These are phyloP conservation scores for Stercorarius parasiticus DNA, from an alignment of 2,113 vertebrate species.

Conservation along the genomic window DNA sequence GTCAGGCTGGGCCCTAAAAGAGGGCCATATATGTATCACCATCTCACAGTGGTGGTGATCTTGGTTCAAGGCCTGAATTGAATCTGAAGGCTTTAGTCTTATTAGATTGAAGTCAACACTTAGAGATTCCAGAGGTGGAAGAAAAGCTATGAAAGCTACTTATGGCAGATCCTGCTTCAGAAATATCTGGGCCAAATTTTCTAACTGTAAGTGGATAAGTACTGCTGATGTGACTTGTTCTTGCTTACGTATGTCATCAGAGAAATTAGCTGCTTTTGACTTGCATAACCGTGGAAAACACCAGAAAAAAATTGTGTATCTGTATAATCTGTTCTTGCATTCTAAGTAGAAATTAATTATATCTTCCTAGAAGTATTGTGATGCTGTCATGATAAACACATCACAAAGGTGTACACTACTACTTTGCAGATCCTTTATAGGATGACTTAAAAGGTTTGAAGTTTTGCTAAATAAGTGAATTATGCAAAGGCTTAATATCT, in stretches of 20 bases:
- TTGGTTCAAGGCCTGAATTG: not conserved
- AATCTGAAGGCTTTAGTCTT: not conserved
- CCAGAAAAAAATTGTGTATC: rapidly evolving
- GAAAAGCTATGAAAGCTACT: not conserved
- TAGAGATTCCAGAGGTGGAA: not conserved
- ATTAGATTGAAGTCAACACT: not conserved
- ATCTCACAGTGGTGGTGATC: not conserved
- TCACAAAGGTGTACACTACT: not conserved
- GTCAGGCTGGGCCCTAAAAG: not conserved
- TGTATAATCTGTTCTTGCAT: not conserved
- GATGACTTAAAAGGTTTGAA: not conserved
- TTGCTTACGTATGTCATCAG: not conserved
- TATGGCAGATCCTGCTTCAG: not conserved
- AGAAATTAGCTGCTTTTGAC: conserved; percentile 1
- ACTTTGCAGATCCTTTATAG: not conserved
- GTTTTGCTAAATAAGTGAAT: not conserved
- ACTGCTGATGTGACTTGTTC: not conserved
- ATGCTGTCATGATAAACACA: not conserved
- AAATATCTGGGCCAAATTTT: conserved; percentile 12
- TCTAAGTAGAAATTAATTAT: not conserved
- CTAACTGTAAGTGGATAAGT: not conserved
- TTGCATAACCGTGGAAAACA: not conserved
- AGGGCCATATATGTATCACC: not conserved
- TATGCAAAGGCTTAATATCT: not conserved
- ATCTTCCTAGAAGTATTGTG: not conserved